A percentile compares a stretch with the other conserved stretches of the same genome.
These are phyloP conservation scores for Buphagus erythrorhynchus DNA, from an alignment of 2,797 vertebrate genomes.

Conservation along the genomic window DNA sequence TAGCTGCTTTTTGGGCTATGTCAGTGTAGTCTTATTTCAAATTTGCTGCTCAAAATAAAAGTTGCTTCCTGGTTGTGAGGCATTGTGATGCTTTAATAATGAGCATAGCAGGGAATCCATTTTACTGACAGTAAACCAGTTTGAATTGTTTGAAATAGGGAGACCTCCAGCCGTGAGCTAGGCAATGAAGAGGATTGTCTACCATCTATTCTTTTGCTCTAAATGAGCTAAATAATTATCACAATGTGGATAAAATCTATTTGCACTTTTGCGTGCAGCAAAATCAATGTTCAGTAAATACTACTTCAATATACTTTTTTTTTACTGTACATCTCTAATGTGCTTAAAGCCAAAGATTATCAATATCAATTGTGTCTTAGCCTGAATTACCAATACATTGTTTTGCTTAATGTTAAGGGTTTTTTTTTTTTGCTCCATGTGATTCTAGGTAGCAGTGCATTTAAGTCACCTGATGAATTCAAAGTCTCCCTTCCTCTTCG, in stretches of 20 bases:
- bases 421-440: background rate
- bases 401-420: background rate
- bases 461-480: constrained; percentile 96
- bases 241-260: background rate
- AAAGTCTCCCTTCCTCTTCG: constrained; percentile 94
- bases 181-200: background rate
- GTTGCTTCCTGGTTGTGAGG: background rate
- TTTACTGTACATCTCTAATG: background rate
- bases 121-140: background rate
- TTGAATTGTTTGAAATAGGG: background rate
- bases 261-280: background rate
- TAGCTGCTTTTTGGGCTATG: background rate
- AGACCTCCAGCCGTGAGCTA: background rate
- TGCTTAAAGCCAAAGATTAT: background rate
- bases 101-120: background rate
- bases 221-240: background rate
- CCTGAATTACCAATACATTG: background rate
- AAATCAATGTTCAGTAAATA: background rate
- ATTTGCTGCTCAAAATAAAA: background rate
- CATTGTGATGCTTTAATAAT: background rate
- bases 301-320: background rate
- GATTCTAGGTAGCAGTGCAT: constrained; percentile 88
- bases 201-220: background rate
- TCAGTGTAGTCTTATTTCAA: background rate
- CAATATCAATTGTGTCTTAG: background rate